phyloP scores from a whole-genome alignment of 2,113 vertebrate species.

The Colaptes auratus region DNA sequence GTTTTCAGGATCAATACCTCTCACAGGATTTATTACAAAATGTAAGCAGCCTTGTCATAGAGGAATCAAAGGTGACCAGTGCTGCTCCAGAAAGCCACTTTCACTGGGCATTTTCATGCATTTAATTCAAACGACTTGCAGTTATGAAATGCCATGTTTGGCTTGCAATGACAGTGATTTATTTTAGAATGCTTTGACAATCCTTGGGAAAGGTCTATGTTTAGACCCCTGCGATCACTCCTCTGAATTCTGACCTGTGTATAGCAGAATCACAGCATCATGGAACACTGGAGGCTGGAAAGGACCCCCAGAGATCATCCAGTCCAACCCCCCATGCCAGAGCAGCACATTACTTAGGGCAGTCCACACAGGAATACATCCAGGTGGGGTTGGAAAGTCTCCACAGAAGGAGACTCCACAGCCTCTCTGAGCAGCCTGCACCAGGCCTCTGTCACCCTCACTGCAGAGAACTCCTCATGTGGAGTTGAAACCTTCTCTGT shows the following conservation, averaged over 20 bases:
- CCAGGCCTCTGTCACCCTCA: no score
- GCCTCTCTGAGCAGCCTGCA: no score
- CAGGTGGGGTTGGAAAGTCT: no score
- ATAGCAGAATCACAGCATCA: no score
- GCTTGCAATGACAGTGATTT: not conserved
- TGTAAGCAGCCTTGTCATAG: not conserved
- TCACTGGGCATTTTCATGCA: not conserved
- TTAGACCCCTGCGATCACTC: not conserved
- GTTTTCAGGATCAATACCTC: not conserved
- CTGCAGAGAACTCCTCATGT: no score
- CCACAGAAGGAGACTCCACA: no score
- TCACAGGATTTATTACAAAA: not conserved
- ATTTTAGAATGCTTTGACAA: not conserved
- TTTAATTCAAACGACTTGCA: not conserved
- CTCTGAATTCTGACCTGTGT: not conserved
- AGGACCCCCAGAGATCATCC: no score
- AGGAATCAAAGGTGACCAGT: not conserved
- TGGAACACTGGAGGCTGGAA: no score
- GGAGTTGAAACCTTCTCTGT: no score
- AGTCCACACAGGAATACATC: no score
- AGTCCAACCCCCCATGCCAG: no score
- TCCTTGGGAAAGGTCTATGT: not conserved
- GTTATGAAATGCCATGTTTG: not conserved
- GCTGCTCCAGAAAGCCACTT: fast-evolving
- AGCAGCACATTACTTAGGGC: no score